These are phyloP conservation scores for Conger conger DNA, from an alignment of 2,113 vertebrate genomes.

Conservation along the genomic window DNA sequence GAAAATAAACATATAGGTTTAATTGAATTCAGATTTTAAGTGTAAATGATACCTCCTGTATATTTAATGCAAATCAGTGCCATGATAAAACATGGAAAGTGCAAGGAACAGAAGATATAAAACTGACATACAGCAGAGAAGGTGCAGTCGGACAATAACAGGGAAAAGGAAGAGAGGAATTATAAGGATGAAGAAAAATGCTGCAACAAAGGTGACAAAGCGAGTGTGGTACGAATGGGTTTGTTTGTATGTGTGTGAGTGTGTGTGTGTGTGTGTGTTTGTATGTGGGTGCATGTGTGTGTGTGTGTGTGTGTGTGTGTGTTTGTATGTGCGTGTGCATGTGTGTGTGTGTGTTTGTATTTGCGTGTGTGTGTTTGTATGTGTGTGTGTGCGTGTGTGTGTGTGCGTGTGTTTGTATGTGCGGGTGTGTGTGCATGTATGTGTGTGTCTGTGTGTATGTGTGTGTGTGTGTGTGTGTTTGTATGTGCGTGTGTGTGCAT, in stretches of 20 bases:
- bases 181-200: background rate
- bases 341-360: background rate
- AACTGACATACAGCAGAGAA: background rate
- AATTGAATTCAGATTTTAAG: no score
- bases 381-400: constrained; percentile 47
- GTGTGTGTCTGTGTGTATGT: constrained; percentile 19
- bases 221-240: background rate
- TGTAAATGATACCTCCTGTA: background rate
- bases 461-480: constrained; percentile 12
- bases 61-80: background rate
- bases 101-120: background rate
- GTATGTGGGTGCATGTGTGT: constrained; percentile 7
- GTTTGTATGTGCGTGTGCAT: background rate
- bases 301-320: constrained; percentile 10
- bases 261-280: background rate
- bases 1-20: background rate
- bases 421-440: constrained; percentile 26
- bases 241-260: background rate
- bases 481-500: constrained; percentile 9
- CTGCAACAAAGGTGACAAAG: background rate
- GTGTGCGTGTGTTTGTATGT: background rate
- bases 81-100: background rate
- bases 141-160: background rate
- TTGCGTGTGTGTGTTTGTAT: constrained; percentile 4
- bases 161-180: background rate